phyloP scores from a whole-genome alignment of 92 coral and sea anemone species.

The Meandrina meandrites region DNA sequence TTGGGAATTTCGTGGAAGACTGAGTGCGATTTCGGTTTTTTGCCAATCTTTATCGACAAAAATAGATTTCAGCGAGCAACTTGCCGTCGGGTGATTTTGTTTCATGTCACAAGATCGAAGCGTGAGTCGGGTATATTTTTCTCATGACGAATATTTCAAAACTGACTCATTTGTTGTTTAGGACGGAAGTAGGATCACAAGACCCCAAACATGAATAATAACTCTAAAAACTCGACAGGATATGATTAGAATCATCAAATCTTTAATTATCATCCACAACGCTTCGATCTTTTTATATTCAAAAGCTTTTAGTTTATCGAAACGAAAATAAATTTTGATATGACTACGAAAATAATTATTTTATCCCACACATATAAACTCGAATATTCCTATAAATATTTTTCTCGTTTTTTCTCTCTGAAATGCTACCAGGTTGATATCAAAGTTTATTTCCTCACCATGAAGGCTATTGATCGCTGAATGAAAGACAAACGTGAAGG shows the following conservation, averaged over 20 bases:
- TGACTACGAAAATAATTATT: neutral
- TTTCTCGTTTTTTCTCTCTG: slow-evolving; percentile 7
- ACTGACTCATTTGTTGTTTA: neutral
- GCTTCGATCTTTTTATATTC: neutral
- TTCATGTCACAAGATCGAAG: slow-evolving; percentile 28
- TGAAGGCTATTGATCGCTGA: neutral
- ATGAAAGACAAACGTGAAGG: neutral
- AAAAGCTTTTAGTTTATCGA: neutral
- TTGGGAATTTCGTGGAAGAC: neutral
- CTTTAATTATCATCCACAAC: neutral
- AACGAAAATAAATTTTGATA: neutral
- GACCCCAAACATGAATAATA: slow-evolving; percentile 11
- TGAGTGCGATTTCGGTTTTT: no score
- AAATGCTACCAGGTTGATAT: neutral
- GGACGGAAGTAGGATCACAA: slow-evolving; percentile 28
- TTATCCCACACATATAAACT: neutral
- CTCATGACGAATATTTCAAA: slow-evolving; percentile 30
- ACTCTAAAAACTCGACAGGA: neutral
- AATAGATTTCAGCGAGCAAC: neutral
- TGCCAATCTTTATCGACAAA: neutral
- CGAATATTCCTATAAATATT: neutral
- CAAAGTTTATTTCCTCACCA: neutral
- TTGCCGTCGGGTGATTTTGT: neutral
- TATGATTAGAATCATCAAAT: neutral
- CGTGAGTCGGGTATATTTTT: slow-evolving; percentile 28